These are phyloP conservation scores for Saccostrea echinata DNA, from an alignment of 1,140 invertebrate genomes.

Conservation along the genomic window DNA sequence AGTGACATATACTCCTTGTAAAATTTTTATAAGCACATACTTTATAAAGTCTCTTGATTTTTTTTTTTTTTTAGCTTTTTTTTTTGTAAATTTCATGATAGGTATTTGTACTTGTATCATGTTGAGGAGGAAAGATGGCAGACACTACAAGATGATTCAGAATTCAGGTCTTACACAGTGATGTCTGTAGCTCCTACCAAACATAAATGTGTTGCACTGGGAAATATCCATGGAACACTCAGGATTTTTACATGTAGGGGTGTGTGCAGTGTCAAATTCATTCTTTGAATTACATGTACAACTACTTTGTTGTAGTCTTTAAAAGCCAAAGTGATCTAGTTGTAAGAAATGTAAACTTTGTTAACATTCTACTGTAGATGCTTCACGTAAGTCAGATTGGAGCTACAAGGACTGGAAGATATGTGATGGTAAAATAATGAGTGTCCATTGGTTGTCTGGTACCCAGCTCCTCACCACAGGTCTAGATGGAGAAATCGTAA, in stretches of 20 bases:
- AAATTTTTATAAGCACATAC: too few species aligned
- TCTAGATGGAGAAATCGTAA: constrained; percentile 82
- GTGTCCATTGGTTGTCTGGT: constrained; percentile 85
- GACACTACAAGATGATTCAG: constrained; percentile 1
- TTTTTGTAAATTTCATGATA: not conserved
- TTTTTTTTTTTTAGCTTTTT: not conserved
- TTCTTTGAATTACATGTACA: too few species aligned
- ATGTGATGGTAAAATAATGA: constrained; percentile 83
- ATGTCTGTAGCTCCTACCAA: constrained; percentile 57
- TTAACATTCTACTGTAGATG: too few species aligned
- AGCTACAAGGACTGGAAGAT: constrained; percentile 44
- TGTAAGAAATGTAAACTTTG: too few species aligned
- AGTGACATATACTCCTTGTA: too few species aligned
- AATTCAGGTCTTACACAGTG: constrained; percentile 69
- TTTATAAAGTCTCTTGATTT: not conserved
- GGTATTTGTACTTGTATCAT: constrained; percentile 1
- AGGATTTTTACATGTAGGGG: not conserved
- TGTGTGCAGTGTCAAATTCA: not conserved
- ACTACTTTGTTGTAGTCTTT: too few species aligned
- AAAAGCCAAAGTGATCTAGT: too few species aligned
- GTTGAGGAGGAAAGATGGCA: not conserved
- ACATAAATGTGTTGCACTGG: constrained; percentile 64
- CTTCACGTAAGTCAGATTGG: not conserved
- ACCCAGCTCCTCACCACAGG: constrained; percentile 83
- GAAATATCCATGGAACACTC: constrained; percentile 70